Conservation (phyloP, 30 jellyfish, hydroid and myxozoan species). For the Cassiopea xamachana region DNA sequence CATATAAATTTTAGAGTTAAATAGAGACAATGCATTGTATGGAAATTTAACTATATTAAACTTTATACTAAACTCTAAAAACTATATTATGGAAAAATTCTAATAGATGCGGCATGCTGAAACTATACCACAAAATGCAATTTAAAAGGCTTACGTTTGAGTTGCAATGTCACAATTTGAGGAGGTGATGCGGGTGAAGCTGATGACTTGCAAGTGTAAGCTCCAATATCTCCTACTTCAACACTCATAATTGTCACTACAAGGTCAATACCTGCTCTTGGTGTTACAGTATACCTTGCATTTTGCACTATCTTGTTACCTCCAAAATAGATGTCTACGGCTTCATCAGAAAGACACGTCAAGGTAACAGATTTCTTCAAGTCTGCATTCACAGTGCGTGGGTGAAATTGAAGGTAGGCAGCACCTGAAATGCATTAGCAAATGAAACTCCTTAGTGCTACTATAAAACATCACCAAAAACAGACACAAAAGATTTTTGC, state of each 20-base stretch:
- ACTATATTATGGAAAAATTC: neutral
- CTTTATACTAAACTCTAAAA: too few relatives aligned
- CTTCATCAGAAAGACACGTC: neutral
- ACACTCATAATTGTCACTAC: neutral
- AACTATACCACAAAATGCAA: neutral
- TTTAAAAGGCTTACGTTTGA: neutral
- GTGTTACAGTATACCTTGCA: neutral
- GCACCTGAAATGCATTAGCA: neutral
- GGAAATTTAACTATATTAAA: too few relatives aligned
- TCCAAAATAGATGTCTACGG: neutral
- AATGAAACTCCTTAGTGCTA: too few relatives aligned
- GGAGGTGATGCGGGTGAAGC: neutral
- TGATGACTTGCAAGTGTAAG: conserved; percentile 5
- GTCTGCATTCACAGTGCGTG: neutral
- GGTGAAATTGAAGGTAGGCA: neutral
- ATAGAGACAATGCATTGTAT: too few relatives aligned
- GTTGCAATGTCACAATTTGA: neutral
- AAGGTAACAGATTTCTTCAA: neutral
- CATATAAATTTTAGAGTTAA: too few relatives aligned
- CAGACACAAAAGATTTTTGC: too few relatives aligned
- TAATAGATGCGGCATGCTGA: neutral
- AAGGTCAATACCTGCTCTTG: neutral
- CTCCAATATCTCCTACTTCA: neutral
- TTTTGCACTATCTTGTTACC: neutral
- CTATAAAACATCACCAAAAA: too few relatives aligned